Evolutionary conservation across 2,797 vertebrate genomes (phyloP), one percentile per base, ranked within the genome.

Genomic region (Catamblyrhynchus diadema): DNA sequence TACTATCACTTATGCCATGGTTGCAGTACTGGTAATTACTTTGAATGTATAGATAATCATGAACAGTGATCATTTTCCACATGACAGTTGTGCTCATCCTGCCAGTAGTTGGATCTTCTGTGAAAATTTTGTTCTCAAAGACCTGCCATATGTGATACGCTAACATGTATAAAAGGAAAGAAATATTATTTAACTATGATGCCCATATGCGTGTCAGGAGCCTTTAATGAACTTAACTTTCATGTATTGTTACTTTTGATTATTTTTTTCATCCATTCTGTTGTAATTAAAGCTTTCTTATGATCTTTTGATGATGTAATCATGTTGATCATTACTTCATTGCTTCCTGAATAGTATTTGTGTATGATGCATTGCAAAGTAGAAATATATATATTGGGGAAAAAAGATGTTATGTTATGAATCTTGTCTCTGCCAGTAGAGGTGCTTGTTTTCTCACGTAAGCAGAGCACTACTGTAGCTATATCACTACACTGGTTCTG

Each of bases 161-260:
- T 53, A 64, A 60, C 2, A 4, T 32, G 8, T 6, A 12, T 42
- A 32, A 72, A 80, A 59, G 18, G 24, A 60, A 70, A 69, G 53
- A 81, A 91, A 13, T 21, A 10, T 47, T 70, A 5, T 4, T 90
- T 33, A 61, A 25, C 30, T 10, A 0, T 45, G 42, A 47, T 82
- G 50, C 24, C 7, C 1, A 0, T 12, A 2, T 71, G 9, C 4
- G 0, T 79, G 15, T 66, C n/a, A 57, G 32, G 73, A 72, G 62
- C 32, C 20, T 81, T 16, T 90, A 70, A 39, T 27, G 60, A 85
- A 42, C 15, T 4, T 10, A 48, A 28, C 16, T 86, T 78, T 59
- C 5, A 16, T 11, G 5, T 84, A 3, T 44, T 28, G 42, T 37
- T 59, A 51, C 47, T 25, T 85, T 59, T 27, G 18, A 13, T 41